Evolutionary conservation across 2,888 invertebrate genomes (phyloP).

Genomic region (Prenolepis imparis): DNA sequence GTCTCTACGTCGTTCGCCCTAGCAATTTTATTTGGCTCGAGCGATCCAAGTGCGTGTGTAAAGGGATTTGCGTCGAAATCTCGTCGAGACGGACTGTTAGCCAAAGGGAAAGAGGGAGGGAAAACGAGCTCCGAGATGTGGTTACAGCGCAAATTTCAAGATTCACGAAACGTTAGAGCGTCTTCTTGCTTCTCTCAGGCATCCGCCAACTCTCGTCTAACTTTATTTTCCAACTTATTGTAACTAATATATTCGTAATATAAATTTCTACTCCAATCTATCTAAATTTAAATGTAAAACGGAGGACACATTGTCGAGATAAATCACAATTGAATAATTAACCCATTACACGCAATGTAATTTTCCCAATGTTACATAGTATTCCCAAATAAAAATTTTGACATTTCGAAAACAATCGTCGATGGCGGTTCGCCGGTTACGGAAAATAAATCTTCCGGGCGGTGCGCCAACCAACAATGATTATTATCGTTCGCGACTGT

Average conservation of each 20-base stretch:
- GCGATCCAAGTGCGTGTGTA: conserved; percentile 49
- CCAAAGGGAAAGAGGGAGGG: conserved; percentile 9
- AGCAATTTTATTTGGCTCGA: conserved; percentile 58
- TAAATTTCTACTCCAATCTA: background rate
- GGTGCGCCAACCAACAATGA: conserved; percentile 2
- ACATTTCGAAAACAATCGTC: background rate
- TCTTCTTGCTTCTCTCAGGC: background rate
- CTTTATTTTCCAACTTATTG: conserved; percentile 1
- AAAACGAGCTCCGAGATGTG: conserved; percentile 6
- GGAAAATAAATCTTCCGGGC: conserved; percentile 17
- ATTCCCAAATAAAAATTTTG: background rate
- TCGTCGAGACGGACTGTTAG: conserved; percentile 33
- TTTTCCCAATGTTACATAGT: background rate
- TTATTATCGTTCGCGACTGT: conserved; percentile 36
- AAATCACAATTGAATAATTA: background rate
- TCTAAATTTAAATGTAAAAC: background rate
- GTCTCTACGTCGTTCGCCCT: conserved; percentile 59
- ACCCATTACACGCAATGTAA: background rate
- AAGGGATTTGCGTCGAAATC: conserved; percentile 54
- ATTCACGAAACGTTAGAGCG: background rate
- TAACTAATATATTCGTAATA: conserved; percentile 12
- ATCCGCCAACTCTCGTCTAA: no score
- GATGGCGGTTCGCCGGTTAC: background rate
- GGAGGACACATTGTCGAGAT: background rate
- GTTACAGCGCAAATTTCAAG: conserved; percentile 28